phyloP scores from a whole-genome alignment of 2,113 vertebrate genomes.

The Oryzias woworae region DNA sequence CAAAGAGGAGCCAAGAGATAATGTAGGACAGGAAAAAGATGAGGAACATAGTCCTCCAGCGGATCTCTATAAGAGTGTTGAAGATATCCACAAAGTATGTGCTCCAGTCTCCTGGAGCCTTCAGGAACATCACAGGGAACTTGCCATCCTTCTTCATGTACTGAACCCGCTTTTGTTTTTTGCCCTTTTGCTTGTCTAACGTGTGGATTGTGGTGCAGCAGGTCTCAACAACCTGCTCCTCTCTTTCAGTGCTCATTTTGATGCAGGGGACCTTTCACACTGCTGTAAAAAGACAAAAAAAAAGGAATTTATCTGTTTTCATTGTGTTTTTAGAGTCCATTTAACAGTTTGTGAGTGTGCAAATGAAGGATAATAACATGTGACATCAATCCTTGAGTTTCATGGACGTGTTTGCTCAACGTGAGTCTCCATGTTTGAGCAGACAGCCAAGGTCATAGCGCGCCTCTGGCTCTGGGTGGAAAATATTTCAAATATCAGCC shows the following conservation, averaged over 20 bases:
- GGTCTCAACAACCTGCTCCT: conserved; percentile 51
- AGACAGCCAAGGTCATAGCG: conserved; percentile 31
- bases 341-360: no score
- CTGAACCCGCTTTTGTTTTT: conserved; percentile 40
- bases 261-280: not conserved
- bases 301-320: not conserved
- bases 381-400: no score
- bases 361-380: not conserved
- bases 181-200: conserved; percentile 8
- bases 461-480: conserved; percentile 16
- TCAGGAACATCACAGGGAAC: conserved; percentile 87
- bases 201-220: conserved; percentile 42
- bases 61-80: conserved; percentile 93
- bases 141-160: conserved; percentile 89
- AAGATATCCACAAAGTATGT: conserved; percentile 90
- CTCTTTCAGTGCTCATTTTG: conserved; percentile 42
- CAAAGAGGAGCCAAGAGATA: conserved; percentile 91
- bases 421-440: conserved; percentile 47
- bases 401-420: conserved; percentile 16
- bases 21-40: conserved; percentile 90
- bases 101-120: conserved; percentile 86
- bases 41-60: conserved; percentile 93
- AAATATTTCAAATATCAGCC: conserved; percentile 5
- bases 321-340: not conserved
- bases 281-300: conserved; percentile 24